These are phyloP conservation scores for Siphlonurus alternatus DNA, from an alignment of 2,888 invertebrate species.

Conservation along the genomic window DNA sequence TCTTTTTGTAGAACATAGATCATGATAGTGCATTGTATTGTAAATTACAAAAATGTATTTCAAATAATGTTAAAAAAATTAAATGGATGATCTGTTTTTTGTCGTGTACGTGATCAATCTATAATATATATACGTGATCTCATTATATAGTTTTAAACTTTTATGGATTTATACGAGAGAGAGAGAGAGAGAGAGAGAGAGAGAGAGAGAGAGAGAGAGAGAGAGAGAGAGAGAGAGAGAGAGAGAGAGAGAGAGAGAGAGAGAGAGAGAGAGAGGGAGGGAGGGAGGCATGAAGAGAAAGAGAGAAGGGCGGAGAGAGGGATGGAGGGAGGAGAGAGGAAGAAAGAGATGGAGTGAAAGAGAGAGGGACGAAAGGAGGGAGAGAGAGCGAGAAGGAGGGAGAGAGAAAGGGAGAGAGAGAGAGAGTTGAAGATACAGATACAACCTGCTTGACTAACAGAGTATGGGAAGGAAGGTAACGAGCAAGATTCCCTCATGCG, in stretches of 20 bases:
- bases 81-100: no score
- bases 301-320: neutral
- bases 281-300: neutral
- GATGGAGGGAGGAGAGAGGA: neutral
- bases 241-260: conserved; percentile 2
- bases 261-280: neutral
- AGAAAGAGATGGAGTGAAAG: neutral
- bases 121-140: no score
- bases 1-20: no score
- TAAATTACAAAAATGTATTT: no score
- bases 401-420: neutral
- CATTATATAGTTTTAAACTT: no score
- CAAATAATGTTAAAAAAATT: no score
- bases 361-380: neutral
- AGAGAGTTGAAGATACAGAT: neutral
- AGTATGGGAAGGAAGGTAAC: no score
- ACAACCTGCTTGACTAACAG: neutral
- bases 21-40: no score
- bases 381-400: neutral
- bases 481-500: no score
- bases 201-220: conserved; percentile 2
- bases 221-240: conserved; percentile 2
- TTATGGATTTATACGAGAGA: no score
- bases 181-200: conserved; percentile 1
- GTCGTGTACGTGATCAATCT: no score